Percentiles rank a stretch among this genome's conserved stretches.
Conservation (phyloP, 2,113 vertebrate genomes). For the Piliocolobus tephrosceles region DNA sequence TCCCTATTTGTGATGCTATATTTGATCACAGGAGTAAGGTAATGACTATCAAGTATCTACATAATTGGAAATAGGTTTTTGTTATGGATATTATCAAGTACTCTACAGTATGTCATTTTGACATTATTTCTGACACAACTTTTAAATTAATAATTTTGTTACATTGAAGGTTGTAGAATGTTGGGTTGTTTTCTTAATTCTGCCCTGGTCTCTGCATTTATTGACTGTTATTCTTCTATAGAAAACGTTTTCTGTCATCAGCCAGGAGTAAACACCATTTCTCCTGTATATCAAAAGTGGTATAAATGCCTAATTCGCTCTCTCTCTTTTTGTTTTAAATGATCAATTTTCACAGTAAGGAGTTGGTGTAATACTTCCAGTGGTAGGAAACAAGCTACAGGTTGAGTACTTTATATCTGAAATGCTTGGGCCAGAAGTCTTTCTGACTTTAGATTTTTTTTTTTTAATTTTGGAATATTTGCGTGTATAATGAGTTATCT, state of each 20-base stretch:
- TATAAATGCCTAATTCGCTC: neutral
- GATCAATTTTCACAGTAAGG: neutral
- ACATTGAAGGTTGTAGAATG: neutral
- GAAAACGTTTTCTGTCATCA: neutral
- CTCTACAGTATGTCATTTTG: neutral
- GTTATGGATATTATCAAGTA: neutral
- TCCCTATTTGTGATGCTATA: neutral
- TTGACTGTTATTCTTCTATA: neutral
- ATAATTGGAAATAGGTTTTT: neutral
- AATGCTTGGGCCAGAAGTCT: neutral
- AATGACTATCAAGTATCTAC: neutral
- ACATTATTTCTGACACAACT: neutral
- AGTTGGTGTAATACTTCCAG: neutral
- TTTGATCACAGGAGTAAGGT: conserved; percentile 1
- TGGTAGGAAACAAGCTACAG: neutral
- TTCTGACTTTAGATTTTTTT: neutral
- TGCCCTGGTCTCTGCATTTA: neutral
- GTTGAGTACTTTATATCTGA: neutral
- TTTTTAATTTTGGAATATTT: neutral
- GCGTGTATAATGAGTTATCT: neutral
- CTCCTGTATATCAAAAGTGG: neutral
- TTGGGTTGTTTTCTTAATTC: neutral
- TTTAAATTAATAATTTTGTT: conserved; percentile 16
- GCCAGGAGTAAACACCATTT: neutral
- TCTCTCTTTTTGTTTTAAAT: conserved; percentile 16